Evolutionary conservation across 1,140 invertebrate genomes (phyloP).

Genomic region (Zelostemma sp.): DNA sequence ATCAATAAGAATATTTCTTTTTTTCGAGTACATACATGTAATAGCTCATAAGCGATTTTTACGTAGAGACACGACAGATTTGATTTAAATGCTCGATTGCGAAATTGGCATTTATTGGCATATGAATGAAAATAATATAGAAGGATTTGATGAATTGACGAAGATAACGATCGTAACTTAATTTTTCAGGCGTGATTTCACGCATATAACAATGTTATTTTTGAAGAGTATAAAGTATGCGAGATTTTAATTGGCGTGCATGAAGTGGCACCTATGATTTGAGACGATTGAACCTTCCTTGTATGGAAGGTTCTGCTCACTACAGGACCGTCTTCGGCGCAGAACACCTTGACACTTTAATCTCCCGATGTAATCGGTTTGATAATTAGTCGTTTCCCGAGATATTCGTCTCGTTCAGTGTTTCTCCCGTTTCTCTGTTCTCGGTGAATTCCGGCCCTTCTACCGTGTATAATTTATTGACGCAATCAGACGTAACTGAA

Average conservation of each 20-base stretch:
- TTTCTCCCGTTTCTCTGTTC: constrained; percentile 15
- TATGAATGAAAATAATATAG: too few species aligned
- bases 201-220: constrained; percentile 2
- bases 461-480: constrained; percentile 52
- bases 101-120: too few species aligned
- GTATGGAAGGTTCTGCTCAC: constrained; percentile 1
- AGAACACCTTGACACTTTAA: constrained; percentile 40
- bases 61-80: too few species aligned
- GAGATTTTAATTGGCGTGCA: too few species aligned
- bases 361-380: constrained; percentile 44
- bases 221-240: not conserved
- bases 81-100: too few species aligned
- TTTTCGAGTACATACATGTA: too few species aligned
- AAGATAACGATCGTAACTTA: not conserved
- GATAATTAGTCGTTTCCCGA: constrained; percentile 51
- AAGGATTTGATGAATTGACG: too few species aligned
- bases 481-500: constrained; percentile 52
- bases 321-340: constrained; percentile 31
- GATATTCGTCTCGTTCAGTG: constrained; percentile 41
- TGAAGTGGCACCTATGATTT: constrained; percentile 8
- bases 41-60: too few species aligned
- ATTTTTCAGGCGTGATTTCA: constrained; percentile 27
- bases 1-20: too few species aligned
- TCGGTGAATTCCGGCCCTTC: constrained; percentile 10
- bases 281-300: constrained; percentile 18